These are phyloP conservation scores for Paramisgurnus dabryanus DNA, from an alignment of 2,113 vertebrate species.

Conservation along the genomic window DNA sequence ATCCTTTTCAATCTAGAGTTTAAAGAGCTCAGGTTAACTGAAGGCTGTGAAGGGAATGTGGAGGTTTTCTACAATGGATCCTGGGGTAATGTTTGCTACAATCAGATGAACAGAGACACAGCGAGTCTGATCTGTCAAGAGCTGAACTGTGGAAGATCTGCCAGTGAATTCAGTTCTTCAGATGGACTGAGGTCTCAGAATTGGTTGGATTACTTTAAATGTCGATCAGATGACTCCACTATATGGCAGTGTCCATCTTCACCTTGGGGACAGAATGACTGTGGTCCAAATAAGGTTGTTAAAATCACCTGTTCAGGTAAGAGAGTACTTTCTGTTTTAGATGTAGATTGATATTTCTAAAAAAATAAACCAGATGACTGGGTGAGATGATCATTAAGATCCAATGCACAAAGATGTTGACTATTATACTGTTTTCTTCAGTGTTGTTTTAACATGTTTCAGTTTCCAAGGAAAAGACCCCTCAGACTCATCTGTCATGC, in stretches of 20 bases:
- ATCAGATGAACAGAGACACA: conserved; percentile 36
- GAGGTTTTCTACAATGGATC: conserved; percentile 55
- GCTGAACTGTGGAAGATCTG: conserved; percentile 46
- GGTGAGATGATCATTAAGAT: no score
- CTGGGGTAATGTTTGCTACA: conserved; percentile 46
- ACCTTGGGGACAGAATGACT: conserved; percentile 23
- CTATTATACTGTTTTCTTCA: not conserved
- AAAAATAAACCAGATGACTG: no score
- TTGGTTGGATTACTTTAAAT: conserved; percentile 29
- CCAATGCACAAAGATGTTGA: no score
- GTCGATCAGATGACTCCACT: conserved; percentile 38
- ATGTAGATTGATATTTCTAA: no score
- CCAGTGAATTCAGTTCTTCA: not conserved
- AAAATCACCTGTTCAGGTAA: conserved; percentile 16
- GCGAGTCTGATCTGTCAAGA: conserved; percentile 50
- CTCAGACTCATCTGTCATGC: not conserved
- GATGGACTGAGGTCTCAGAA: conserved; percentile 3
- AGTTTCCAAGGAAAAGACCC: not conserved
- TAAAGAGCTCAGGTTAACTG: conserved; percentile 46
- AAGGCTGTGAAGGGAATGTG: conserved; percentile 46
- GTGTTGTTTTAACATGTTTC: not conserved
- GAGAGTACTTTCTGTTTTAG: not conserved
- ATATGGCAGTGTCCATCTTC: conserved; percentile 47
- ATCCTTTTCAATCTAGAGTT: conserved; percentile 19
- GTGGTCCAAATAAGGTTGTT: conserved; percentile 3